Evolutionary conservation across 53 echinoderm and acorn worm species (phyloP).

Genomic region (Paracentrotus lividus): DNA sequence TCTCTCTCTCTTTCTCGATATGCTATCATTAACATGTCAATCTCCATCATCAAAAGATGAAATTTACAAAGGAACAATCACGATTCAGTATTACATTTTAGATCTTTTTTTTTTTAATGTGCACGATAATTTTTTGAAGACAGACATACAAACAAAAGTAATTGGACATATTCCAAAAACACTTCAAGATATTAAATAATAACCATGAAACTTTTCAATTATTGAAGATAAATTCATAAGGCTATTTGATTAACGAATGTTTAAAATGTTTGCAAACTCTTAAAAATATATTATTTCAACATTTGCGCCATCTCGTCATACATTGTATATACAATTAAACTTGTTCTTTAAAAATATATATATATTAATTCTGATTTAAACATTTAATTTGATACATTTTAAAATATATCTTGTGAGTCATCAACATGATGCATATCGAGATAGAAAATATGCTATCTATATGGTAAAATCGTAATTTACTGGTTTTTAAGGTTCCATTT

Average conservation of each 20-base stretch:
- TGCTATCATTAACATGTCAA: constrained; percentile 53
- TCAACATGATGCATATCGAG: too few species aligned
- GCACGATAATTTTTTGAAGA: background rate
- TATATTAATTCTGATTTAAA: too few species aligned
- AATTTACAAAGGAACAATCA: background rate
- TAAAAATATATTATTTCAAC: too few species aligned
- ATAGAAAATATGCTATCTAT: too few species aligned
- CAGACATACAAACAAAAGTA: background rate
- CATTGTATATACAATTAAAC: too few species aligned
- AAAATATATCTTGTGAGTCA: too few species aligned
- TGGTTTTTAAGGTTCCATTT: too few species aligned
- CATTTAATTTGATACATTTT: too few species aligned
- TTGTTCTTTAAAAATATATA: too few species aligned
- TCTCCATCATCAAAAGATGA: constrained; percentile 29
- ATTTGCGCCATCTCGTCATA: too few species aligned
- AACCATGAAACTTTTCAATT: background rate
- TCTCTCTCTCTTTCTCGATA: background rate
- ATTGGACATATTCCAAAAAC: background rate
- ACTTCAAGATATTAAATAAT: background rate
- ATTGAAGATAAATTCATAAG: background rate
- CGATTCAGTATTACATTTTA: background rate
- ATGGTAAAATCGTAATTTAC: too few species aligned
- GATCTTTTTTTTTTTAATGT: background rate
- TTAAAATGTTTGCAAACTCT: background rate
- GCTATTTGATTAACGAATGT: background rate